Evolutionary conservation across 2,888 invertebrate genomes (phyloP).

Genomic region (Teleogryllus oceanicus): DNA sequence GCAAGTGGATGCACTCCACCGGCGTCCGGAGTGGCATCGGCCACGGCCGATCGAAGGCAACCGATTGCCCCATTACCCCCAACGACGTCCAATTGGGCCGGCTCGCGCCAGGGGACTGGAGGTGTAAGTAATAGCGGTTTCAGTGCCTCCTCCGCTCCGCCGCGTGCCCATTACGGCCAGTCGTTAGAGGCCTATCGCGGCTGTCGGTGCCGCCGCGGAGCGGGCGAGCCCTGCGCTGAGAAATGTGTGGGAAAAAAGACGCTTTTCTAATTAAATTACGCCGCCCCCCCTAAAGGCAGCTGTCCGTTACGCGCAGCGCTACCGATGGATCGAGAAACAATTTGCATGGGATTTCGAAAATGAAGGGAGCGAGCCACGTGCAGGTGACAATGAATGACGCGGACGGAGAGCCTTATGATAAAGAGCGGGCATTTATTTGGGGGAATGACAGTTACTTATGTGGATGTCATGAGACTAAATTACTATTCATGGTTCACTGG

Average conservation of each 20-base stretch:
- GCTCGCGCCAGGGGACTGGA: background rate
- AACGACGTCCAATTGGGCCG: background rate
- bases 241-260: background rate
- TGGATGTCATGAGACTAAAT: no score
- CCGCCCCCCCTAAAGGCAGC: background rate
- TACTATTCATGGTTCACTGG: no score
- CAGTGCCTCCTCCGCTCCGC: background rate
- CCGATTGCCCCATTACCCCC: background rate
- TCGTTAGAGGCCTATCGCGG: background rate
- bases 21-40: background rate
- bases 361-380: no score
- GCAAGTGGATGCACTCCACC: background rate
- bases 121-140: slow-evolving; percentile 4
- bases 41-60: background rate
- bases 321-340: background rate
- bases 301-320: background rate
- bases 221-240: background rate
- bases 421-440: no score
- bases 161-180: background rate
- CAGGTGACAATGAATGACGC: no score
- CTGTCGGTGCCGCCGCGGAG: background rate
- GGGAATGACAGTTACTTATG: no score
- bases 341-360: background rate
- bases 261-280: background rate
- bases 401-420: no score